Evolutionary conservation across 2,113 vertebrate species (phyloP), one percentile per base, ranked within the genome.

Genomic region (Tupaia tana): DNA sequence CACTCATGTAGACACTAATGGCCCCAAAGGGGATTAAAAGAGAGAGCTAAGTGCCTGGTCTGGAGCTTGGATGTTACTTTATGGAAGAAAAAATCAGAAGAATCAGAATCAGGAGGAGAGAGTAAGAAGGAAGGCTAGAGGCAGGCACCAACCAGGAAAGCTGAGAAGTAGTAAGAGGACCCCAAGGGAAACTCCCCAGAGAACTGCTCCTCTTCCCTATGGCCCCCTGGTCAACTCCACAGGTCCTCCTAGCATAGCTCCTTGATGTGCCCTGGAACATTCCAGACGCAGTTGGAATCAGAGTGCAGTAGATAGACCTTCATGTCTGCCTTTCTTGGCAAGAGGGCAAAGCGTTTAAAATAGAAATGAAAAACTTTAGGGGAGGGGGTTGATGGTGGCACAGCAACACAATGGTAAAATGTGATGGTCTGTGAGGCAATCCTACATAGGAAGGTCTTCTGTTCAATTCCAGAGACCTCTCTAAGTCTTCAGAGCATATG

Each of bases 121-220:
- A 29, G 1, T 13, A 29, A 70, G 29, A n/a, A 70, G 63, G 7
- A 7, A 3, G n/a, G 7, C 1, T 3, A 25, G 79, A 69, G 79
- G 87, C 74, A 12, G 67, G 9, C 5, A 14, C 61, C 34, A 14
- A 3, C 10, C 31, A 18, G 24, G 34, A 31, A 54, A 20, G 13
- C 0, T 1, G 13, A 59, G 43, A 63, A 19, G 6, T 10, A 3
- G 58, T 8, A 58, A 20, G 12, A 43, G 78, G 18, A 19, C 13
- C 7, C 58, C 2, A 2, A 7, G 29, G 75, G 10, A 29, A 6
- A 0, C 43, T 24, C 29, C 9, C 16, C 27, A 22, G 22, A 67
- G 19, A 24, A 0, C 1, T 1, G 29, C 6, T 31, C 9, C 3
- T 52, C 34, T 25, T 70, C 56, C 8, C 13, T 0, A 11, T 10